Evolutionary conservation across 2,113 vertebrate genomes (phyloP).

Genomic region (Hymenochirus boettgeri): DNA sequence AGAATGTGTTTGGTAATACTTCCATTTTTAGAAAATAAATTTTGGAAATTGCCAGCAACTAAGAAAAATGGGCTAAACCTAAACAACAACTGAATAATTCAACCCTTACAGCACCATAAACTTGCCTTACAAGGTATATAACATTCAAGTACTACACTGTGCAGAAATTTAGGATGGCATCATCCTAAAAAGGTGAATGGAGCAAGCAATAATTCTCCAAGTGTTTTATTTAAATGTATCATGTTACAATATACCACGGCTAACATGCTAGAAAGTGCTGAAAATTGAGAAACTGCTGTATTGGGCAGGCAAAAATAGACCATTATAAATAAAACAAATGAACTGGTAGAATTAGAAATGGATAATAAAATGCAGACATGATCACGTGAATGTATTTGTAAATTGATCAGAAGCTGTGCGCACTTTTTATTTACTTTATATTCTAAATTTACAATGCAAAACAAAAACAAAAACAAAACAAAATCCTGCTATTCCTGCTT

Average conservation of each 20-base stretch:
- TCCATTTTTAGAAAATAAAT: conserved; percentile 63
- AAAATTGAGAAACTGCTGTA: conserved; percentile 50
- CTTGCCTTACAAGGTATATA: conserved; percentile 54
- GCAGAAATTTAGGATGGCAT: conserved; percentile 42
- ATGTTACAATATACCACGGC: conserved; percentile 58
- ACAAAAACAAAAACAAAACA: conserved; percentile 50
- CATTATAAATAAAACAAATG: conserved; percentile 43
- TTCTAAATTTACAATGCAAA: conserved; percentile 81
- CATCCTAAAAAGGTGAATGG: conserved; percentile 42
- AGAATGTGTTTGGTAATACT: conserved; percentile 71
- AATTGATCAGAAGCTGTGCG: conserved; percentile 88
- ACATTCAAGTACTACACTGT: conserved; percentile 47
- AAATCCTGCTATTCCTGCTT: conserved; percentile 64
- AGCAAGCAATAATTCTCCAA: conserved; percentile 44
- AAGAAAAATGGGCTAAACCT: conserved; percentile 51
- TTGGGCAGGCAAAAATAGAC: conserved; percentile 47
- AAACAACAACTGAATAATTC: conserved; percentile 54
- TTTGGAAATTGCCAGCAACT: conserved; percentile 64
- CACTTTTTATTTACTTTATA: conserved; percentile 83
- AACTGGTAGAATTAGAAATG: conserved; percentile 42
- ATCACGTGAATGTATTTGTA: conserved; percentile 58
- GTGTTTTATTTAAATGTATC: conserved; percentile 42
- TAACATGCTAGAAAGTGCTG: conserved; percentile 52
- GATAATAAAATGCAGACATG: conserved; percentile 51
- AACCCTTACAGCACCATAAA: conserved; percentile 44